A percentile compares a stretch with the other conserved stretches of the same genome.
Evolutionary conservation across 2,888 invertebrate species (phyloP).

Genomic region (Nycteola revayana): DNA sequence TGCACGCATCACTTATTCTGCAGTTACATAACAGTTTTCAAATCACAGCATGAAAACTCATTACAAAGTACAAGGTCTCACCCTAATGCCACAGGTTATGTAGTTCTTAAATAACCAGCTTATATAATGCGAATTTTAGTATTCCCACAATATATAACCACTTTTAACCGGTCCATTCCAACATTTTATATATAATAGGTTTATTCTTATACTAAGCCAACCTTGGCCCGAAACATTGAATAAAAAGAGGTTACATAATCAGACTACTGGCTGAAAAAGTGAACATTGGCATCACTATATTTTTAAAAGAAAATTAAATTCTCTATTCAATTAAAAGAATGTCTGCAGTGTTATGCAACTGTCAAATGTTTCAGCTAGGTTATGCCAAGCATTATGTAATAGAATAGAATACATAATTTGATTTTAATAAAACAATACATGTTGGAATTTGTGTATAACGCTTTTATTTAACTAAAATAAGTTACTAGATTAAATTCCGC

Average conservation of each 20-base stretch:
- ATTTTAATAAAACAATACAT: conserved; percentile 70
- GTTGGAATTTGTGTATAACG: conserved; percentile 76
- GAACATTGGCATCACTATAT: conserved; percentile 36
- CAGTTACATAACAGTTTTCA: conserved; percentile 66
- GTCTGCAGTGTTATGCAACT: conserved; percentile 28
- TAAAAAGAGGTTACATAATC: conserved; percentile 68
- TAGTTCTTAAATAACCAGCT: conserved; percentile 31
- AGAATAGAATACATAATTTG: conserved; percentile 17
- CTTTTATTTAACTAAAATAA: conserved; percentile 81
- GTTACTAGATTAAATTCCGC: conserved; percentile 74
- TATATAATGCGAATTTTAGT: conserved; percentile 23
- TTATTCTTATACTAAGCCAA: conserved; percentile 21
- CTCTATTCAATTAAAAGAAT: conserved; percentile 30
- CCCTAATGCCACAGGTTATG: conserved; percentile 40
- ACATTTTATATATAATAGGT: conserved; percentile 18
- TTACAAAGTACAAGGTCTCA: conserved; percentile 49
- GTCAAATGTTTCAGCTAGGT: conserved; percentile 16
- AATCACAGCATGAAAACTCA: conserved; percentile 33
- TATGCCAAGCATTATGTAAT: conserved; percentile 58
- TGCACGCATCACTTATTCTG: conserved; percentile 47
- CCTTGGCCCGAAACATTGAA: conserved; percentile 58
- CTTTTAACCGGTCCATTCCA: conserved; percentile 21
- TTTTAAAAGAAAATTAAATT: conserved; percentile 23
- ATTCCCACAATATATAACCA: conserved; percentile 28
- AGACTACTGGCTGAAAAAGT: conserved; percentile 44